Evolutionary conservation across 2,113 vertebrate genomes (phyloP), one percentile per base, ranked within the genome.

Genomic region (Oxyruncus cristatus): DNA sequence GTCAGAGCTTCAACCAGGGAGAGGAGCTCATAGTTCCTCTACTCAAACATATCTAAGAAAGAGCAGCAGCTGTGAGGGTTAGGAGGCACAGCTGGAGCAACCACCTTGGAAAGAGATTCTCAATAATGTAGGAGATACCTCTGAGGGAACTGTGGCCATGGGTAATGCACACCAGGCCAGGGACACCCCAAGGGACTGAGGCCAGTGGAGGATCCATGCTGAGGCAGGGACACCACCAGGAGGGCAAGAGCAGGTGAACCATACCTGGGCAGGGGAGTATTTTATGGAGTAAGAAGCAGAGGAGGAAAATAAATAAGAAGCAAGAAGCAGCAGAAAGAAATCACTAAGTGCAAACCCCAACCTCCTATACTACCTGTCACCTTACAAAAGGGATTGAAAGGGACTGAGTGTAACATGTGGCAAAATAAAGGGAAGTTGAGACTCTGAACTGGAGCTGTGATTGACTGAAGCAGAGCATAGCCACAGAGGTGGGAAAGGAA

Each of bases 91-190:
- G 28, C 9, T 81, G 47, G 46, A 87, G 55, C 14, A 18, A 52
- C 4, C 1, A 14, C 6, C 32, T 68, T 3, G 4, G 33, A 78
- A 93, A 10, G 14, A 53, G 8, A 26, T 63, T 55, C n/a, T 49
- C 27, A 18, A 2, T 0, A 2, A 4, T 41, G 41, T 9, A 83
- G n/a, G 30, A 83, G 41, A 41, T 10, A 27, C 7, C 7, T 74
- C 26, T 0, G 0, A 81, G 39, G 27, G 1, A 21, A 59, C 33
- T 27, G 17, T 32, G 56, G 18, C 9, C 21, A 20, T n/a, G n/a
- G 21, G 12, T 32, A 30, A 39, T 1, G 1, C 3, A 59, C 3
- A 1, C 18, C 39, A 58, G 21, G 21, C 10, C 16, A 91, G 20
- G 9, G 20, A 74, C 12, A 52, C 5, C 2, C 2, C 32, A 44